Base-by-base conservation (phyloP, 2,797 vertebrate genomes). In the Aselliscus stoliczkanus region DNA sequence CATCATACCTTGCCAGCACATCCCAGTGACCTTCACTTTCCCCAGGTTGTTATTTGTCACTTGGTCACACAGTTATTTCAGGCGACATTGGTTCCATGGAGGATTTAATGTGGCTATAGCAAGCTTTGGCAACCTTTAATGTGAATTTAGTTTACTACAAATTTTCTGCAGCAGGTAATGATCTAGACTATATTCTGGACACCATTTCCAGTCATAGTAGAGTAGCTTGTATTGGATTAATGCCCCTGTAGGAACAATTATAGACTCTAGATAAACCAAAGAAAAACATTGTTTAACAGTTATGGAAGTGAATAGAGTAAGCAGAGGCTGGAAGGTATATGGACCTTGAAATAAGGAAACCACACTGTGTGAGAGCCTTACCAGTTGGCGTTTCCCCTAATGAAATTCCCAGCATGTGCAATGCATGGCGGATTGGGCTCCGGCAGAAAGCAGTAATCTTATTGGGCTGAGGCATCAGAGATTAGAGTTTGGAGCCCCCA, bases 241-340 rank as follows among this genome's bases (percentile, higher is more conserved):
- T 44, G 27, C n/a, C 90, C n/a, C 7, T n/a, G 6, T 88, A 82
- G 50, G 34, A 60, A 64, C 1, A 64, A n/a, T 82, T 44, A 27
- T 69, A 67, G 62, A 69, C 67, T 88, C 23, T 75, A 27, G 47
- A 64, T 29, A 90, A 85, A 79, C 77, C 84, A 84, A 88, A 92
- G 31, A 73, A 54, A 94, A 54, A 12, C 5, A 15, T n/a, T 65
- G 27, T 86, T 65, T 87, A 58, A 52, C 86, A 77, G 18, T 23
- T 96, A 37, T 86, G n/a, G 18, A 31, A 92, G 54, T 88, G 18
- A 97, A 88, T 29, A 54, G 70, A 85, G 9, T 52, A 82, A 96
- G 15, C 44, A 93, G 47, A 80, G 39, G 29, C n/a, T 64, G 13
- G 47, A 60, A 10, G 20, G 0, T 39, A 56, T 20, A 79, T 72